Evolutionary conservation across 2,797 vertebrate genomes (phyloP).

Genomic region (Semotilus atromaculatus): DNA sequence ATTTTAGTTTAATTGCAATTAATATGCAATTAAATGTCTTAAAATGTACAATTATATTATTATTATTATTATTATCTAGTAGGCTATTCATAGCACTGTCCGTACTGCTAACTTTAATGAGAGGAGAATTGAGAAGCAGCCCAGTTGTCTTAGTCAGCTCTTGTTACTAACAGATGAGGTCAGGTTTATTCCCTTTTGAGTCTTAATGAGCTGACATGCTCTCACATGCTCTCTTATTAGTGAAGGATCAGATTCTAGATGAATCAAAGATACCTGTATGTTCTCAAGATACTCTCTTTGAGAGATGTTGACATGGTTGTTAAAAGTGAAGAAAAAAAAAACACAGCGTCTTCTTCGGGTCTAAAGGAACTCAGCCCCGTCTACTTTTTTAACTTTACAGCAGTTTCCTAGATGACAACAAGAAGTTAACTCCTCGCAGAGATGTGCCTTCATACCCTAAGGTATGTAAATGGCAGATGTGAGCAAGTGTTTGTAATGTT

Average conservation of each 20-base stretch:
- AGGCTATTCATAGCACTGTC: neutral
- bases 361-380: neutral
- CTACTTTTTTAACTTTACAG: constrained; percentile 75
- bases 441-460: constrained; percentile 90
- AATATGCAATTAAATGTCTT: no score
- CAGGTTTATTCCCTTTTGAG: constrained; percentile 10
- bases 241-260: constrained; percentile 2
- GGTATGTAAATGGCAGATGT: constrained; percentile 72
- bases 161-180: constrained; percentile 39
- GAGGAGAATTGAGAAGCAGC: constrained; percentile 14
- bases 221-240: constrained; percentile 34
- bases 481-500: neutral
- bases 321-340: neutral
- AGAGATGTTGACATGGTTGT: constrained; percentile 3
- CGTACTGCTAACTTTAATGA: constrained; percentile 17
- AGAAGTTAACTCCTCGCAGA: constrained; percentile 81
- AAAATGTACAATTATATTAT: no score
- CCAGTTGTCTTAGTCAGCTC: constrained; percentile 29
- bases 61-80: no score
- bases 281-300: constrained; percentile 1
- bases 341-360: neutral
- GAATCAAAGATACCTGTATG: constrained; percentile 17
- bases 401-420: constrained; percentile 85
- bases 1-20: no score
- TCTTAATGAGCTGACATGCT: constrained; percentile 44